Evolutionary conservation across 2,113 vertebrate species (phyloP), one percentile per base, ranked within the genome.

Genomic region (Myocastor coypus): DNA sequence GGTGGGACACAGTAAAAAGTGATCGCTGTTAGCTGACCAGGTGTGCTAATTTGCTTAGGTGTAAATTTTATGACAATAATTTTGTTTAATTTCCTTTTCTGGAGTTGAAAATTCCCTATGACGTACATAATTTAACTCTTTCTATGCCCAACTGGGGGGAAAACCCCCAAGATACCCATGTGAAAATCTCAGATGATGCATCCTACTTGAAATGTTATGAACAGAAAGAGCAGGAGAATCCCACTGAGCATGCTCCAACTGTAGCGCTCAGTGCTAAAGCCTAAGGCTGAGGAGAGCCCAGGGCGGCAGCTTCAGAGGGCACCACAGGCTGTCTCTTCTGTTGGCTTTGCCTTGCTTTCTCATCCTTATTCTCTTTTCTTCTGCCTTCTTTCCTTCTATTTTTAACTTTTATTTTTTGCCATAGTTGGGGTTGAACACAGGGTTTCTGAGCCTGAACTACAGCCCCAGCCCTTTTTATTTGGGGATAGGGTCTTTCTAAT

Each of bases 21-120:
- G 59, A 88, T 96, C 83, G 95, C 34, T 85, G 93, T 92, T 80
- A 89, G 73, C 91, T 80, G 86, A 55, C 91, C 95, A 97, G 92
- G 86, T 95, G 91, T 92, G 94, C 89, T 75, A 1, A 16, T 91
- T 88, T 5, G 0, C 82, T 91, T 95, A 40, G 63, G 20, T 87
- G 73, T 89, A 69, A 93, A 84, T 87, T 96, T 91, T 92, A 96
- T 86, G 71, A 86, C 57, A 88, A 83, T 9, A 28, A 3, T 95
- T 94, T 96, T 81, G 68, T 78, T 91, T 94, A 93, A 97, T 82
- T 93, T 87, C 91, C 92, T 95, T 83, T 94, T 37, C 71, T 89
- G 89, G 83, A 57, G 12, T 78, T 81, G 57, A 80, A 94, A 87
- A 87, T 81, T 96, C 63, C 86, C 24, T 86, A 61, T 5, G 14